Evolutionary conservation across 1,140 invertebrate species (phyloP).

Genomic region (Campoletis sonorensis): DNA sequence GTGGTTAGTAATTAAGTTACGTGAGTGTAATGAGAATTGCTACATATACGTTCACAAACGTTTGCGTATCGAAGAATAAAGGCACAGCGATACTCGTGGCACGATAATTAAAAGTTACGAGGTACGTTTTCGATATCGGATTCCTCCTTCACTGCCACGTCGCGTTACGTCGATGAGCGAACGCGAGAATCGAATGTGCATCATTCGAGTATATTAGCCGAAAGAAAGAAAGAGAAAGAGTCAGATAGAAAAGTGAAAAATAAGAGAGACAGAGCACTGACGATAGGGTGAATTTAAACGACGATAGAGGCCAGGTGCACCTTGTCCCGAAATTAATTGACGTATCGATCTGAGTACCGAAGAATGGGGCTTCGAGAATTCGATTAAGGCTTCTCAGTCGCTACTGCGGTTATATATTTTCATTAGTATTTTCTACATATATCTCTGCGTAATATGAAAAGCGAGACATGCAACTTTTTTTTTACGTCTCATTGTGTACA

Average conservation of each 20-base stretch:
- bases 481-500: no score
- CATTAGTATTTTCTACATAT: not conserved
- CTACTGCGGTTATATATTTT: not conserved
- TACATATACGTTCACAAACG: not conserved
- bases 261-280: not conserved
- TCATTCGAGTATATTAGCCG: not conserved
- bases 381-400: slow-evolving; percentile 41
- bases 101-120: slow-evolving; percentile 44
- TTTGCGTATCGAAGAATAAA: not conserved
- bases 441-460: not conserved
- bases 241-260: not conserved
- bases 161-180: slow-evolving; percentile 9
- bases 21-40: slow-evolving; percentile 5
- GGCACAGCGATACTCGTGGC: not conserved
- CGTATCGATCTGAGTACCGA: slow-evolving; percentile 63
- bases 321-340: slow-evolving; percentile 72
- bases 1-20: not conserved
- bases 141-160: slow-evolving; percentile 4
- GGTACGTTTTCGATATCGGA: slow-evolving; percentile 40
- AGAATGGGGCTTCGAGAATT: slow-evolving; percentile 43
- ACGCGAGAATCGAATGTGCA: slow-evolving; percentile 19
- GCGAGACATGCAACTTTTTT: not conserved
- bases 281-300: slow-evolving; percentile 43
- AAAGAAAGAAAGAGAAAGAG: slow-evolving; percentile 7
- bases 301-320: slow-evolving; percentile 50